Base-by-base conservation (phyloP, 2,797 vertebrate genomes). In the Columba guinea region DNA sequence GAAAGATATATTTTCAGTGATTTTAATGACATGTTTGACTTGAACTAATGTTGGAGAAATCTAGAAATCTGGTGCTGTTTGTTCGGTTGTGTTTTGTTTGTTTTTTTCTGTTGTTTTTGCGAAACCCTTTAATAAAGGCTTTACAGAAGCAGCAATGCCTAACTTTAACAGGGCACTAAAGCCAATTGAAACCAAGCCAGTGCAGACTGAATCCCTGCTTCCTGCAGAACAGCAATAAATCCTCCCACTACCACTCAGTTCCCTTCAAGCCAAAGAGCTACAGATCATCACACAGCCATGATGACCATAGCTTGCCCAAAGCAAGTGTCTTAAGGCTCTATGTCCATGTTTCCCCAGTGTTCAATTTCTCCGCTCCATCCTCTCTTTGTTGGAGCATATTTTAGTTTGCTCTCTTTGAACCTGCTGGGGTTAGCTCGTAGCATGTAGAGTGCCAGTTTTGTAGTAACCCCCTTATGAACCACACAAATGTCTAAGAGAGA, bases 141-240 rank as follows among this genome's bases (percentile, higher is more conserved):
- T 94, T 84, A 76, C 71, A 93, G 65, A 67, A 89, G 39, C 77
- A 73, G 73, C 30, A 70, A 91, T n/a, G 32, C 21, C 11, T 56
- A 60, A 55, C 74, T 92, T 90, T 60, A 35, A 69, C 85, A 89
- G 35, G 46, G 14, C 28, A 55, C n/a, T 78, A 51, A 59, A 86
- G 84, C 76, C 46, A 81, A 9, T 1, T 75, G 89, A 88, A 91
- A 79, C 30, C 0, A 0, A 87, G 60, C 64, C 89, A 94, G 60
- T 16, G 35, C 39, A 70, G 63, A 26, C n/a, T 67, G 55, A 79
- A 84, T 59, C 59, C 77, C 90, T 76, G 63, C 55, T 71, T 88
- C 59, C 78, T 58, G 53, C 75, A 65, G 81, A 90, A 87, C n/a
- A 87, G 68, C 91, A 81, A 65, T 86, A 91, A 94, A 90, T 86